Evolutionary conservation across 2,888 invertebrate genomes (phyloP), one percentile per base, ranked within the genome.

Genomic region (Sphaerophoria taeniata): DNA sequence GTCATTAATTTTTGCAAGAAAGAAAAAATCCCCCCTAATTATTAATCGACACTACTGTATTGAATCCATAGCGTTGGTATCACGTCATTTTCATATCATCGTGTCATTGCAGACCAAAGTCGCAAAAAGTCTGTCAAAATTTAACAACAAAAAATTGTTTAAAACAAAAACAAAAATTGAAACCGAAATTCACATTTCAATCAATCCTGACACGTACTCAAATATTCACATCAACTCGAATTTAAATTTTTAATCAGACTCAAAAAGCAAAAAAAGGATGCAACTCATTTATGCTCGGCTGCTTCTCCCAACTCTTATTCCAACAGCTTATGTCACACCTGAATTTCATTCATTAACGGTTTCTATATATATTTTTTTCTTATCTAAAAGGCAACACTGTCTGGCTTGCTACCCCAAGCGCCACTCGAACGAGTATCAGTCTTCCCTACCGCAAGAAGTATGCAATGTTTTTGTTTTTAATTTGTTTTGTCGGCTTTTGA

Each of bases 171-270:
- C 43, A 7, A 58, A 58, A 65, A 36, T 58, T 39, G 34, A 65
- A 65, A 51, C 12, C 45, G 43, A 65, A 78, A 65, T 51, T 74
- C 72, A 58, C 70, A 63, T 83, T 73, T 83, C 78, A 83, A 82
- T 77, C 82, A 82, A 82, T 73, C 61, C 77, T 67, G 81, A 82
- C 77, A 77, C 56, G 70, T 70, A 75, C 53, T 49, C 74, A 65
- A 33, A 56, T 56, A 81, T 65, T 45, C 75, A 58, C 63, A 63
- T 70, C 78, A 65, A 58, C 14, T 65, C 24, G 70, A 79, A 83
- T 83, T 83, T 79, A 83, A 79, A 83, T 83, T 83, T 83, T 79
- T 83, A 83, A 83, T 83, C 79, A 83, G 55, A 63, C 16, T 9
- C 9, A 43, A 43, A 43, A 43, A 9, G 9, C 6, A 9, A 9